Conservation (phyloP, 1,140 invertebrate species). For the Eupristina koningsbergeri region DNA sequence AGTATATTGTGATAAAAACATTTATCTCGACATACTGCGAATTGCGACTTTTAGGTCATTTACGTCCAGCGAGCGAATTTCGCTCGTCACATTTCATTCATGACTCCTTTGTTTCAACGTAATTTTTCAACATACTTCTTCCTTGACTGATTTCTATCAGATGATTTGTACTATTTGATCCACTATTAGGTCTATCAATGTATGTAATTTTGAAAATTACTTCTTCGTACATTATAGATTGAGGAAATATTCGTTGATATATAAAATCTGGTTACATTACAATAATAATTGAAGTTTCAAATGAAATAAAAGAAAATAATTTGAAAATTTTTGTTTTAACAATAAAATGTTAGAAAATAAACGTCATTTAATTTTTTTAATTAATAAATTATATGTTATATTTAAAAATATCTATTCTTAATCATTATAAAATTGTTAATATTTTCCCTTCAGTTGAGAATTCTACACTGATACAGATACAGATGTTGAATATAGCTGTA, state of each 20-base stretch:
- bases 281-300: no score
- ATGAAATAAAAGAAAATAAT: no score
- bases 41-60: background rate
- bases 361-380: no score
- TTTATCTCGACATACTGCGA: constrained; percentile 24
- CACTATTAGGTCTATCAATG: background rate
- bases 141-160: background rate
- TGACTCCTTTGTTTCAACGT: background rate
- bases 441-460: background rate
- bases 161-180: background rate
- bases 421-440: background rate
- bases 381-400: no score
- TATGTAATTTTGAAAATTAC: background rate
- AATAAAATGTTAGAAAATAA: no score
- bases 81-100: background rate
- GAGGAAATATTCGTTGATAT: background rate
- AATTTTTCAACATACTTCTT: background rate
- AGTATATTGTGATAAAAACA: background rate
- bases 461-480: background rate
- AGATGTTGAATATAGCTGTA: background rate
- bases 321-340: no score
- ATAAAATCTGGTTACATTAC: no score
- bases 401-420: background rate
- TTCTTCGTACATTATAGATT: background rate
- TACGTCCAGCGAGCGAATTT: background rate